These are phyloP conservation scores for Sorex fumeus DNA, from an alignment of 2,113 vertebrate species.

Conservation along the genomic window DNA sequence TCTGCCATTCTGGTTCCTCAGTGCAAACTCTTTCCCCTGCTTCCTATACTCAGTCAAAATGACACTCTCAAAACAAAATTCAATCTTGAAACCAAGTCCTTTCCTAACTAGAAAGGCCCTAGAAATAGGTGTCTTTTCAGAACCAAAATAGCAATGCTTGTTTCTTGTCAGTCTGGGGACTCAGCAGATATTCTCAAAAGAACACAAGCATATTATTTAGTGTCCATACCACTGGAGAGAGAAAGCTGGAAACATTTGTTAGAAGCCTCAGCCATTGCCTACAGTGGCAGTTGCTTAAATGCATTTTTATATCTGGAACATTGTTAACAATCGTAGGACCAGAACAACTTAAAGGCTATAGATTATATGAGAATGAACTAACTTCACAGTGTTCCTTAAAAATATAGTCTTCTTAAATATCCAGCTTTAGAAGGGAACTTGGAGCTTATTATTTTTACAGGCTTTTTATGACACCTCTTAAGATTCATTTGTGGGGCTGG, in stretches of 20 bases:
- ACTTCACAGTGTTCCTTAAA: constrained; percentile 36
- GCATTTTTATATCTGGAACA: constrained; percentile 35
- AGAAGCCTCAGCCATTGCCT: not conserved
- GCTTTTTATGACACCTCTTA: constrained; percentile 74
- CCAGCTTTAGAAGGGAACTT: constrained; percentile 53
- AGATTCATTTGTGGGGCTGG: constrained; percentile 78
- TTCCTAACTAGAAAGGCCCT: constrained; percentile 33
- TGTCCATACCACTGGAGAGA: not conserved
- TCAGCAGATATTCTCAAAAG: not conserved
- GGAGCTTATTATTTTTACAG: constrained; percentile 64
- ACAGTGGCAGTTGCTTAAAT: constrained; percentile 26
- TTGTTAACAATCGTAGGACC: constrained; percentile 18
- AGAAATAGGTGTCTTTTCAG: constrained; percentile 47
- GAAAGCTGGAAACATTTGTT: constrained; percentile 39
- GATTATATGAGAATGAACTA: constrained; percentile 8
- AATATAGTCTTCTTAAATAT: constrained; percentile 54
- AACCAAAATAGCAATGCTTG: not conserved
- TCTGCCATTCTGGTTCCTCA: constrained; percentile 6
- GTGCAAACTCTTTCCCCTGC: not conserved
- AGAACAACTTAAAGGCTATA: not conserved
- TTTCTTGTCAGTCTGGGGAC: constrained; percentile 30
- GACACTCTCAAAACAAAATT: constrained; percentile 66
- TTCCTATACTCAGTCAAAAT: not conserved
- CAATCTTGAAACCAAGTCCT: constrained; percentile 14
- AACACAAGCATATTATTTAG: constrained; percentile 49